Base-by-base conservation (phyloP, 1,140 invertebrate species). In the Brachionus koreanus region DNA sequence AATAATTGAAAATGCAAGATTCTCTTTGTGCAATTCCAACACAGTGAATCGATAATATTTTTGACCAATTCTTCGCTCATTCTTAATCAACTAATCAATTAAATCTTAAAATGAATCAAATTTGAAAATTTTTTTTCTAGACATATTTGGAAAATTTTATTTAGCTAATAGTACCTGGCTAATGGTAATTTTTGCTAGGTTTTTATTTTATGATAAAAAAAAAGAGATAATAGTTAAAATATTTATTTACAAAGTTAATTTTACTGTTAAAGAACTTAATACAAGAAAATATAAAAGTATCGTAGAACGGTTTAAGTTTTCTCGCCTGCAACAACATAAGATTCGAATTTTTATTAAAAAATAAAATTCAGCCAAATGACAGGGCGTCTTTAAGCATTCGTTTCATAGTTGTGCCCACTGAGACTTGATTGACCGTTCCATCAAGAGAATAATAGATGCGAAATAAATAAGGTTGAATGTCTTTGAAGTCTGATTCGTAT, bases 391-490 rank as follows among this genome's bases (percentile, higher is more conserved):
- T 93, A 39, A 96, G 92, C 39, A 96, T 91, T 87, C 95, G 95
- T 85, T 94, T 94, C 90, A 96, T 92, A 0, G 94, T 94, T 84
- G 93, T 94, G 33, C 85, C 84, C 6, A 87, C 86, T 25, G 86
- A 87, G 25, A 79, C 76, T 65, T 79, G 76, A 43, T 79, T 79
- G n/a, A 79, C 16, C 6, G 49, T 25, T n/a, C 76, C 76, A 39
- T 79, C 76, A 23, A 79, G 49, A 23, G 76, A 79, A 43, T 79
- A 79, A 61, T 79, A 65, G 57, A 79, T 35, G 12, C 61, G 95
- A 88, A 96, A 97, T 83, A 98, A 90, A 89, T 97, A 98, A 42
- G 96, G 96, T 87, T 98, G 96, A 61, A 97, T 93, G 88, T 98
- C 96, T 2, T 91, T 88, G 88, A 93, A 97, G 10, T 92, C 92